Conservation (phyloP, 2,797 vertebrate genomes). For the Scleropages formosus region DNA sequence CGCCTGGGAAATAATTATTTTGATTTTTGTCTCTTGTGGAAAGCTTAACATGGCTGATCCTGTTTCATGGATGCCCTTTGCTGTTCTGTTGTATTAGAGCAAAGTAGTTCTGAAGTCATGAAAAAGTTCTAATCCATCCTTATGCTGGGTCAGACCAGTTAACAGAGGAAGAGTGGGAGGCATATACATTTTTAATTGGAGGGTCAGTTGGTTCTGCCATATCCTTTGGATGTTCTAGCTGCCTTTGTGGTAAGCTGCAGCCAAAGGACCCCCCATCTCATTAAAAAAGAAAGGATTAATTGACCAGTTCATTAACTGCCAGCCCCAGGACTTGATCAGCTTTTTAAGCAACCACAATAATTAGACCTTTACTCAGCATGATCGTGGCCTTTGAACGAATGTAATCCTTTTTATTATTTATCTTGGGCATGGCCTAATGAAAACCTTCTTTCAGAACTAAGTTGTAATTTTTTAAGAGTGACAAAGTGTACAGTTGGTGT, state of each 20-base stretch:
- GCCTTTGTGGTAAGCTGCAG: conserved; percentile 80
- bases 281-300: conserved; percentile 95
- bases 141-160: conserved; percentile 75
- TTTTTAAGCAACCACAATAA: conserved; percentile 85
- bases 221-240: conserved; percentile 83
- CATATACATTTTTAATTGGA: conserved; percentile 75
- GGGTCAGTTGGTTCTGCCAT: conserved; percentile 65
- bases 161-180: conserved; percentile 58
- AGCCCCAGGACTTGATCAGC: conserved; percentile 92
- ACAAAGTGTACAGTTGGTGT: too few relatives aligned
- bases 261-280: conserved; percentile 91
- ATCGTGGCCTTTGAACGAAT: conserved; percentile 55
- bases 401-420: neutral
- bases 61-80: conserved; percentile 31
- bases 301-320: conserved; percentile 91
- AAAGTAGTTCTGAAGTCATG: conserved; percentile 73
- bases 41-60: too few relatives aligned
- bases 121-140: conserved; percentile 72
- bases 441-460: too few relatives aligned
- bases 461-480: too few relatives aligned
- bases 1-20: too few relatives aligned
- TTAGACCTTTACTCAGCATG: conserved; percentile 75
- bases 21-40: too few relatives aligned
- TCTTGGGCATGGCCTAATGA: too few relatives aligned
- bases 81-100: conserved; percentile 51